Conservation (phyloP, 2,113 vertebrate genomes). For the Pimephales promelas region DNA sequence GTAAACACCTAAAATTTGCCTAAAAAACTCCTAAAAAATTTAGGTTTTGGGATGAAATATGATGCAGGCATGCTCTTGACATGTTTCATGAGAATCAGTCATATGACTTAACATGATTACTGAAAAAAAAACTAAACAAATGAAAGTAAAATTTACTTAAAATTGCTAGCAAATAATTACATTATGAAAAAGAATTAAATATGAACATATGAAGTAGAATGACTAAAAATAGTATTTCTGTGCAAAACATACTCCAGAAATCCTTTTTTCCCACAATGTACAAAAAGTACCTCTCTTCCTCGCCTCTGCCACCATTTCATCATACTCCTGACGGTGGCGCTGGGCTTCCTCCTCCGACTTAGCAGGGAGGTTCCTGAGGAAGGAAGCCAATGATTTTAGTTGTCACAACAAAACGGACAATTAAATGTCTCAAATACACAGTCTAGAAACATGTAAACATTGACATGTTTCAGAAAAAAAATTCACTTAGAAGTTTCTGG, state of each 20-base stretch:
- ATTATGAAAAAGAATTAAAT: neutral
- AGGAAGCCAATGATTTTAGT: slow-evolving; percentile 34
- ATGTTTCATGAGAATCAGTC: neutral
- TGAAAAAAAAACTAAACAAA: neutral
- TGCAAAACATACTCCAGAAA: neutral
- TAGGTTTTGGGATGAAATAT: neutral
- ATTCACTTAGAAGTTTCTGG: neutral
- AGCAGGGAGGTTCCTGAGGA: slow-evolving; percentile 86
- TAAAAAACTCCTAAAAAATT: no score
- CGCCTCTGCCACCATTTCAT: slow-evolving; percentile 90
- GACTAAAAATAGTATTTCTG: neutral
- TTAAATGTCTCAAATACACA: neutral
- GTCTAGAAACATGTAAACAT: neutral
- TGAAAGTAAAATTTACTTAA: neutral
- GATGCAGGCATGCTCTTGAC: neutral
- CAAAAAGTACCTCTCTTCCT: slow-evolving; percentile 84
- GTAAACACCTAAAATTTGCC: no score
- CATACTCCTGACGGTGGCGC: slow-evolving; percentile 87
- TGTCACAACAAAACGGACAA: neutral
- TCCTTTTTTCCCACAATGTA: no score
- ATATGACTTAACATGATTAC: neutral
- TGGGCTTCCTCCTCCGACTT: slow-evolving; percentile 88
- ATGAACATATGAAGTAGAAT: neutral
- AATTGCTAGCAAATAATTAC: neutral
- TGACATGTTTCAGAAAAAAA: neutral